Percentiles rank a stretch among this genome's conserved stretches.
Evolutionary conservation across 2,113 vertebrate genomes (phyloP).

Genomic region (Egretta garzetta): DNA sequence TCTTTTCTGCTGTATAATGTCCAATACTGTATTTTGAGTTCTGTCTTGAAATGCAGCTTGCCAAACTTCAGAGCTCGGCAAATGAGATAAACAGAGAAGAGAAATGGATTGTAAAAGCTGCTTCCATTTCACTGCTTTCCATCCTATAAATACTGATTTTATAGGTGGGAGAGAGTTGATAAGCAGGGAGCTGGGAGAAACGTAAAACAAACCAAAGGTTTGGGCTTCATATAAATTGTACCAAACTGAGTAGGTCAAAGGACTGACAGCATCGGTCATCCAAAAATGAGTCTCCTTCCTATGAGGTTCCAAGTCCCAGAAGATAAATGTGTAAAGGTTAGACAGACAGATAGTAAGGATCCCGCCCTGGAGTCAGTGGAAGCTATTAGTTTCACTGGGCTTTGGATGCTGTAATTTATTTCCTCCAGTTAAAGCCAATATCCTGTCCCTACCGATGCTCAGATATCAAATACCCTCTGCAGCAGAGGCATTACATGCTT

Average conservation of each 20-base stretch:
- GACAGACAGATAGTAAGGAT: not conserved
- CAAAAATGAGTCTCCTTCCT: not conserved
- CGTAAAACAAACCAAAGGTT: not conserved
- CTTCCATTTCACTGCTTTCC: not conserved
- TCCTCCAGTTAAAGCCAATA: not conserved
- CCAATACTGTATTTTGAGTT: not conserved
- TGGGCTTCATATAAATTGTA: not conserved
- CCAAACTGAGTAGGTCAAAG: not conserved
- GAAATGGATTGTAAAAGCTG: constrained; percentile 13
- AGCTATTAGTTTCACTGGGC: not conserved
- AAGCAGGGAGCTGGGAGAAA: not conserved
- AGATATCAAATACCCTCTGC: not conserved
- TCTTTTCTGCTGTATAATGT: not conserved
- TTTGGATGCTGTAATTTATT: not conserved
- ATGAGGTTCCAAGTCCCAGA: not conserved
- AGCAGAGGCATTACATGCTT: not conserved
- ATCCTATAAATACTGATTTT: not conserved
- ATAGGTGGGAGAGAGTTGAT: not conserved
- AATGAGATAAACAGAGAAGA: not conserved
- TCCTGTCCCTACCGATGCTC: not conserved
- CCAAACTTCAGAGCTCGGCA: not conserved
- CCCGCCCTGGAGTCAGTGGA: not conserved
- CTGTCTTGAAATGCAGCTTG: not conserved
- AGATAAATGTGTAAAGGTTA: not conserved
- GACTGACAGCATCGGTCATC: not conserved